Base-by-base conservation (phyloP, 2,797 vertebrate species). In the Silurus aristotelis region DNA sequence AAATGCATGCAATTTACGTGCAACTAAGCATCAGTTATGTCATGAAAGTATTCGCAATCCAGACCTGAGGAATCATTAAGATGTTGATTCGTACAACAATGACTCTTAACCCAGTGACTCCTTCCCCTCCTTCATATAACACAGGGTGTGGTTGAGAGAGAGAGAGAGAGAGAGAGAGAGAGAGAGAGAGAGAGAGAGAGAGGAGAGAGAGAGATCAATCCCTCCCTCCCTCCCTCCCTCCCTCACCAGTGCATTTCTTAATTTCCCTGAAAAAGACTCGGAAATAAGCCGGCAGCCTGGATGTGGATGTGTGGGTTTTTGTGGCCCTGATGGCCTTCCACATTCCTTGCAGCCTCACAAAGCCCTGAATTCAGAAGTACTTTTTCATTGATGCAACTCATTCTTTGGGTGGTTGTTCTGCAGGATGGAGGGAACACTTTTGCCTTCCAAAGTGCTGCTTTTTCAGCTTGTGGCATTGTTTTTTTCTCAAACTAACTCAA, bases 341-440 rank as follows among this genome's bases (percentile, higher is more conserved):
- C 43, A 80, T 3, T 64, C 13, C 20, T 2, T 4, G 1, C 3
- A 6, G 8, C 13, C 48, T 55, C 72, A 56, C 17, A 38, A 64
- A 64, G 2, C 20, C 13, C 60, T 2, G 60, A 64, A 15, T 12
- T 31, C 60, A 58, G 31, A 60, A 22, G 15, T 9, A 0, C 27
- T 14, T 63, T 22, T 79, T 9, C 22, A 48, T 43, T 48, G 0
- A n/a, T 64, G 46, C 5, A 15, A 17, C 12, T 3, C 6, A 3
- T 17, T 46, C 2, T 61, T 52, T 10, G 48, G 48, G 8, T 52
- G 48, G 9, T 31, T 31, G 4, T 58, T 19, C 22, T 25, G 25
- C 60, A 84, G 63, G 63, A 89, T 90, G 89, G 83, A 85, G 55
- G 52, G 48, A 52, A 6, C 20, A 56, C 63, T 25, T 43, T 43